Evolutionary conservation across 2,888 invertebrate species (phyloP), one percentile per base, ranked within the genome.

Genomic region (Diplazon laetatorius): DNA sequence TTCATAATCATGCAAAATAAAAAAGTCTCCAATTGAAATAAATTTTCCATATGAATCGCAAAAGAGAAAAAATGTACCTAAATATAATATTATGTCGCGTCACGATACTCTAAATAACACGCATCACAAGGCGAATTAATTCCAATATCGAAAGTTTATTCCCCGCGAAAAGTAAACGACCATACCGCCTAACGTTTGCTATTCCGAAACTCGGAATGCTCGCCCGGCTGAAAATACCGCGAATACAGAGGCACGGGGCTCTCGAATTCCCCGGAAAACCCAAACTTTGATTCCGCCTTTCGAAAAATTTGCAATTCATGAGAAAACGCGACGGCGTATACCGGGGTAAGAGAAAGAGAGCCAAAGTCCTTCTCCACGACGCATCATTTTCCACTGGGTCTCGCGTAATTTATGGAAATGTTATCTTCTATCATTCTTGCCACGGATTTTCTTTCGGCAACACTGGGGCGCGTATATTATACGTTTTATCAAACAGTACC

Each of bases 291-390:
- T 76, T 80, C 57, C 69, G 60, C 50, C 30, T 20, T 30, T 59
- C 59, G n/a, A 57, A 79, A 57, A 81, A 81, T 81, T 70, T 79
- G 71, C 81, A 81, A 81, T 81, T 81, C 81, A 81, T 81, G 79
- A 79, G 76, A 66, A 69, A 70, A 71, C 44, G 70, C 39, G 57
- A 60, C 25, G 52, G 6, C 4, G 52, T 25, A 25, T 14, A 25
- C n/a, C 14, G 25, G 52, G 6, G 52, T 25, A n/a, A 52, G n/a
- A 42, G n/a, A 42, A n/a, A 42, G n/a, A 42, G 42, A 42, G n/a
- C 12, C 1, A 42, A 1, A n/a, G n/a, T 1, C 6, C 30, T 22
- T 25, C 52, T 16, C 12, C 71, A 42, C 22, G 50, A 71, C 62
- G 68, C 70, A 69, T 79, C 63, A 71, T 78, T 79, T 78, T 81